These are phyloP conservation scores for Pristionchus arcanus DNA, from an alignment of 2,888 invertebrate genomes.

Conservation along the genomic window DNA sequence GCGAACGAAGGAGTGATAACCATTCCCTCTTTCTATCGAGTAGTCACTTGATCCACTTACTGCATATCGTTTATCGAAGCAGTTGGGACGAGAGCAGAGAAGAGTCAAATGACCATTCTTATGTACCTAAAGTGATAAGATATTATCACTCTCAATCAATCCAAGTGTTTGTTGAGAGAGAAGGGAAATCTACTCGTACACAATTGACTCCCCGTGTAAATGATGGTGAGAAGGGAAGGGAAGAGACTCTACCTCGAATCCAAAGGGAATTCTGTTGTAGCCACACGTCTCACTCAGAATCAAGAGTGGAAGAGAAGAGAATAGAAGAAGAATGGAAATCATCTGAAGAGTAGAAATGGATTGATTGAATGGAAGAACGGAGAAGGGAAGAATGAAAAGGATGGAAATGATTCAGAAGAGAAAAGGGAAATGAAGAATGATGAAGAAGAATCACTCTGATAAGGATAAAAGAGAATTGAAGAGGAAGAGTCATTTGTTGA, in stretches of 20 bases:
- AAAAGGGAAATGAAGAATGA: neutral
- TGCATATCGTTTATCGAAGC: slow-evolving; percentile 70
- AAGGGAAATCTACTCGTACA: neutral
- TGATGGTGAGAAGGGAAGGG: neutral
- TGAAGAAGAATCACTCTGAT: neutral
- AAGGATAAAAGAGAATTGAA: neutral
- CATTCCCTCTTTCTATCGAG: neutral
- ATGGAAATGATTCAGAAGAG: slow-evolving; percentile 9
- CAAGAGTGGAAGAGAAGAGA: neutral
- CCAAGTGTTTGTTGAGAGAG: slow-evolving; percentile 8
- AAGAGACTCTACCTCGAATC: slow-evolving; percentile 47
- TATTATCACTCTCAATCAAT: neutral
- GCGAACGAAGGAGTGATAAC: neutral
- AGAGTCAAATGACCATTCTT: slow-evolving; percentile 67
- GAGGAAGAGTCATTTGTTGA: neutral
- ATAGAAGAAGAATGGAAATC: neutral
- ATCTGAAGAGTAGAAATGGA: neutral
- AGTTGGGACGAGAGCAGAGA: slow-evolving; percentile 68
- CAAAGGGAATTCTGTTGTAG: slow-evolving; percentile 38
- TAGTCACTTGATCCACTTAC: slow-evolving; percentile 57
- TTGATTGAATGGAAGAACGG: neutral
- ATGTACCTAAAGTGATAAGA: slow-evolving; percentile 58
- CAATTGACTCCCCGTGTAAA: neutral
- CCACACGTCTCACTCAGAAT: slow-evolving; percentile 24
- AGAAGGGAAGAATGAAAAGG: neutral